Percentiles rank a stretch among this genome's conserved stretches.
phyloP scores from a whole-genome alignment of 2,113 vertebrate genomes.

The Epinephelus fuscoguttatus region DNA sequence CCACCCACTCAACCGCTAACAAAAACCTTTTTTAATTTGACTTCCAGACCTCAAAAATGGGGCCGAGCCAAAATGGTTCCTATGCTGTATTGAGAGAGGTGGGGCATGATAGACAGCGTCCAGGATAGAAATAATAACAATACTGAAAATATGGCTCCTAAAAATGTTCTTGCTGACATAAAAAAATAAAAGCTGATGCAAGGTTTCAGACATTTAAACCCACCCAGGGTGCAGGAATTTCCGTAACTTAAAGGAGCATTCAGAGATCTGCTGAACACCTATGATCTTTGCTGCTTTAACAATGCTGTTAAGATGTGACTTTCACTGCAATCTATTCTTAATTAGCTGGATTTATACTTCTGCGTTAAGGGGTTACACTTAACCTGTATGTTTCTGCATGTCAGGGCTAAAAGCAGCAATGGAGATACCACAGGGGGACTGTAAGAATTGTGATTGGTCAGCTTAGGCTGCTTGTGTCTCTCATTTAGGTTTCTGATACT shows the following conservation, averaged over 20 bases:
- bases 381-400: background rate
- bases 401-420: background rate
- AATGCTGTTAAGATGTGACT: background rate
- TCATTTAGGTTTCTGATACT: background rate
- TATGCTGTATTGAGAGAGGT: background rate
- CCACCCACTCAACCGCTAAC: background rate
- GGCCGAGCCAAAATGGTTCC: background rate
- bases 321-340: background rate
- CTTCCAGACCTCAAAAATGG: background rate
- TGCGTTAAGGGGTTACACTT: background rate
- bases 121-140: background rate
- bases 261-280: background rate
- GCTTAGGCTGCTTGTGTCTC: background rate
- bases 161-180: background rate
- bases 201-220: background rate
- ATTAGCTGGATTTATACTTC: background rate
- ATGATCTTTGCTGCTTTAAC: background rate
- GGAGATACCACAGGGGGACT: background rate
- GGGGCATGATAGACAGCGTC: background rate
- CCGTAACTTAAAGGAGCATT: background rate
- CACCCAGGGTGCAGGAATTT: background rate
- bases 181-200: background rate
- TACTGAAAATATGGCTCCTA: background rate
- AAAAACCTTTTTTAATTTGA: background rate
- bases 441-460: background rate